phyloP scores from a whole-genome alignment of 2,113 vertebrate genomes.

The Percina caprodes region DNA sequence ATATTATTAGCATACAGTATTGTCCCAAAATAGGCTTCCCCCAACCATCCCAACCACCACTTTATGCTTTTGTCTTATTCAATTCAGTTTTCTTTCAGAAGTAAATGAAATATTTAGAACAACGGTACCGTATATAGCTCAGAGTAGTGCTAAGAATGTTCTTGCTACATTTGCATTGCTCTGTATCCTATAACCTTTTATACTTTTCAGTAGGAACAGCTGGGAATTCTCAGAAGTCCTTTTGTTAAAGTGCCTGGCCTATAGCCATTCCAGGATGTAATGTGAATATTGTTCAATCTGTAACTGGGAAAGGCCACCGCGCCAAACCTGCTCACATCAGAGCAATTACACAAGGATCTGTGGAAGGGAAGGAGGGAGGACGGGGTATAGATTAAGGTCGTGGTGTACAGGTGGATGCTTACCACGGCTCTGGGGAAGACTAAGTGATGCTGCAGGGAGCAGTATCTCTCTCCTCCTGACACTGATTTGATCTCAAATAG shows the following conservation, averaged over 20 bases:
- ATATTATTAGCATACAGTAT: neutral
- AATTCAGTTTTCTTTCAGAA: neutral
- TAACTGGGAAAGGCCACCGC: constrained; percentile 65
- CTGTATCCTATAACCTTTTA: neutral
- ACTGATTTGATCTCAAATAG: constrained; percentile 24
- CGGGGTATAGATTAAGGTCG: neutral
- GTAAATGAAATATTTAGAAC: neutral
- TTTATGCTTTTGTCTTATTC: neutral
- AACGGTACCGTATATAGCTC: no score
- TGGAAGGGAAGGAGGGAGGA: neutral
- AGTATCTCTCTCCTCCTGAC: neutral
- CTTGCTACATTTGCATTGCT: neutral
- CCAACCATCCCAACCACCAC: neutral
- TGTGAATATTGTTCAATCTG: constrained; percentile 35
- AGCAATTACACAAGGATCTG: constrained; percentile 52
- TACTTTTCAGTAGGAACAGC: neutral
- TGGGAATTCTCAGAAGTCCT: neutral
- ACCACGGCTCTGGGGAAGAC: neutral
- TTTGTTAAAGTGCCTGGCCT: neutral
- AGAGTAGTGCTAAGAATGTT: neutral
- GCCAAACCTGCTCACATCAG: constrained; percentile 49
- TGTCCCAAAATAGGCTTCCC: neutral
- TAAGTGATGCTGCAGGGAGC: neutral
- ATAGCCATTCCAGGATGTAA: neutral
- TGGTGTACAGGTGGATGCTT: constrained; percentile 6